Evolutionary conservation across 2,797 vertebrate species (phyloP), one percentile per base, ranked within the genome.

Genomic region (Hypotaenidia philippensis): DNA sequence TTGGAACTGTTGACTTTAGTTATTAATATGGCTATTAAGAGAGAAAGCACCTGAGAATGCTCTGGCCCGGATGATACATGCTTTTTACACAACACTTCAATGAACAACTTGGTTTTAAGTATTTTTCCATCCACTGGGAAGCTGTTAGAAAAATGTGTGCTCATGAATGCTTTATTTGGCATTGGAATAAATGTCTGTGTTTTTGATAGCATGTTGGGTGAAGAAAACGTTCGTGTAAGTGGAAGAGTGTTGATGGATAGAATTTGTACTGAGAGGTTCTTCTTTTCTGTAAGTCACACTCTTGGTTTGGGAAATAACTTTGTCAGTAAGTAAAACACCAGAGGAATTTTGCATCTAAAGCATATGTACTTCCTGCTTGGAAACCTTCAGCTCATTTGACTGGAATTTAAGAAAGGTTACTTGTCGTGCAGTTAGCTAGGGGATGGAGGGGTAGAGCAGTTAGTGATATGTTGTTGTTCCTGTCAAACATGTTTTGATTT

Each of bases 261-360:
- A 65, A 65, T 82, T 88, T 95, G 76, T 86, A 78, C 36, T 56
- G 69, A 45, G 41, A 26, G 6, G 6, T 69, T 53, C 22, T 60
- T 87, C 31, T 83, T 63, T 83, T 91, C 68, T 88, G 16, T 84
- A 79, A 76, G 40, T 90, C 3, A 10, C 41, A 36, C 65, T 75
- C 29, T 44, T 1, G 1, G 16, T 79, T 84, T 72, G 84, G 50
- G 75, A 63, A 87, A 64, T 72, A 87, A 59, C 56, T 86, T 86
- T 70, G 41, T 76, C 81, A 79, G 70, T 90, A 88, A 76, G 32
- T 71, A 47, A 79, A 86, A 71, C 55, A 75, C 13, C 0, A 2
- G 55, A 86, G 34, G 88, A 93, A 88, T 94, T 93, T 94, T 95
- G 91, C 77, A 56, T 93, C 27, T 72, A 25, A 93, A 86, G 77